A percentile compares a stretch with the other conserved stretches of the same genome.
These are phyloP conservation scores for Hydropsyche betteni DNA, from an alignment of 2,888 invertebrate genomes.

Conservation along the genomic window DNA sequence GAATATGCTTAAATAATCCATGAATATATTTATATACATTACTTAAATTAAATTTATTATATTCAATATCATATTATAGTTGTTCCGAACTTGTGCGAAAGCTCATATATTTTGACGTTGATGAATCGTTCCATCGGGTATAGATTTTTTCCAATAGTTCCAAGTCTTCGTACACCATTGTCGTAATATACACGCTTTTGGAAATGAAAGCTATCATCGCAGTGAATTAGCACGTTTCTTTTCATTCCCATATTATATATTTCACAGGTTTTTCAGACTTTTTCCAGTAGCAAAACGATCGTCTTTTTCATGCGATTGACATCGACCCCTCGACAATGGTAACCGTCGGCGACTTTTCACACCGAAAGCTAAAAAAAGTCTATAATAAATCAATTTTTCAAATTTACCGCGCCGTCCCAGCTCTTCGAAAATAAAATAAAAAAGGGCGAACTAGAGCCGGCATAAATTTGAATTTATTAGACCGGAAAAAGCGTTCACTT, in stretches of 20 bases:
- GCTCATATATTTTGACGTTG: conserved; percentile 20
- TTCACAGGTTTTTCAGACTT: too few relatives aligned
- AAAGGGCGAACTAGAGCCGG: conserved; percentile 1
- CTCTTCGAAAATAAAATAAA: not conserved
- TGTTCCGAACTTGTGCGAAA: not conserved
- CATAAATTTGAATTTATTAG: conserved; percentile 29
- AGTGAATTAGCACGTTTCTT: too few relatives aligned
- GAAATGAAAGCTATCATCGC: too few relatives aligned
- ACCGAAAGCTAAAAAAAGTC: conserved; percentile 5
- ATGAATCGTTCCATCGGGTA: conserved; percentile 24
- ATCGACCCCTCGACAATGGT: not conserved
- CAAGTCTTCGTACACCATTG: too few relatives aligned
- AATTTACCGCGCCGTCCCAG: conserved; percentile 4
- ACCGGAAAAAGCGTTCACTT: conserved; percentile 23
- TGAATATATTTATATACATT: not conserved
- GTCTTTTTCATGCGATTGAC: too few relatives aligned
- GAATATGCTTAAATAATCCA: too few relatives aligned
- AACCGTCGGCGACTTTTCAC: conserved; percentile 1
- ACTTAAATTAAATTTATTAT: conserved; percentile 24
- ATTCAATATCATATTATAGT: not conserved
- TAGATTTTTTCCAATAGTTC: conserved; percentile 1
- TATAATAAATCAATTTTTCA: conserved; percentile 12
- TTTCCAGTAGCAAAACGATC: too few relatives aligned
- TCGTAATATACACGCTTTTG: too few relatives aligned
- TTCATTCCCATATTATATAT: too few relatives aligned